A percentile compares a stretch with the other conserved stretches of the same genome.
phyloP scores from a whole-genome alignment of 2,113 vertebrate genomes.

The Sigmodon hispidus region DNA sequence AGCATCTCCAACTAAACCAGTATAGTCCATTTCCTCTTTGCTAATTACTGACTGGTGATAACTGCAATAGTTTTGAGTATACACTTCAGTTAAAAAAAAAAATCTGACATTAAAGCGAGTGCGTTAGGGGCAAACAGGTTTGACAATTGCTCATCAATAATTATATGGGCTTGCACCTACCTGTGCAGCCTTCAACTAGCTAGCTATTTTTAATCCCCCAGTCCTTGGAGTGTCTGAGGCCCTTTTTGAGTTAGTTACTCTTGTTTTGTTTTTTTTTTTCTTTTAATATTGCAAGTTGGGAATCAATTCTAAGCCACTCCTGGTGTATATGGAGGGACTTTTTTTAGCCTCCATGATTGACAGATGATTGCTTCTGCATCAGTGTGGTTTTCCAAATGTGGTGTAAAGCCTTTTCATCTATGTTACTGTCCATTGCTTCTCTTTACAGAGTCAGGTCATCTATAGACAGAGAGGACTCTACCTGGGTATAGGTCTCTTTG shows the following conservation, averaged over 20 bases:
- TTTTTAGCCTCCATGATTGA: background rate
- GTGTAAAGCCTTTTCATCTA: background rate
- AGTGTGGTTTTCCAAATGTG: background rate
- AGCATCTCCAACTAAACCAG: constrained; percentile 27
- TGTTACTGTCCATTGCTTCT: background rate
- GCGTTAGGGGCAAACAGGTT: constrained; percentile 67
- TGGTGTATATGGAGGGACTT: constrained; percentile 13
- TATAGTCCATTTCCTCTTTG: constrained; percentile 56
- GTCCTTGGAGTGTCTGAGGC: constrained; percentile 50
- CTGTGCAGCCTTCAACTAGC: constrained; percentile 46
- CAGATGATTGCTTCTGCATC: background rate
- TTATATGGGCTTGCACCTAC: constrained; percentile 22
- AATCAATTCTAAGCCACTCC: constrained; percentile 57
- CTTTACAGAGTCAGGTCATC: background rate
- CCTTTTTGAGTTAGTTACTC: constrained; percentile 8
- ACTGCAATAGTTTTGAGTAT: constrained; percentile 28
- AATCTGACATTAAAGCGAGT: constrained; percentile 42
- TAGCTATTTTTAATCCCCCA: constrained; percentile 54
- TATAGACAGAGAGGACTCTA: background rate
- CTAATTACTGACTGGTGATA: constrained; percentile 65
- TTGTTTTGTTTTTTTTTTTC: too few relatives aligned
- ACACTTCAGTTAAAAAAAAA: constrained; percentile 42
- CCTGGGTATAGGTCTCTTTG: background rate
- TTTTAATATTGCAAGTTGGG: constrained; percentile 17
- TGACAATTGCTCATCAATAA: constrained; percentile 59